Conservation (phyloP, 2,797 vertebrate species). For the Pseudochromis fuscus region DNA sequence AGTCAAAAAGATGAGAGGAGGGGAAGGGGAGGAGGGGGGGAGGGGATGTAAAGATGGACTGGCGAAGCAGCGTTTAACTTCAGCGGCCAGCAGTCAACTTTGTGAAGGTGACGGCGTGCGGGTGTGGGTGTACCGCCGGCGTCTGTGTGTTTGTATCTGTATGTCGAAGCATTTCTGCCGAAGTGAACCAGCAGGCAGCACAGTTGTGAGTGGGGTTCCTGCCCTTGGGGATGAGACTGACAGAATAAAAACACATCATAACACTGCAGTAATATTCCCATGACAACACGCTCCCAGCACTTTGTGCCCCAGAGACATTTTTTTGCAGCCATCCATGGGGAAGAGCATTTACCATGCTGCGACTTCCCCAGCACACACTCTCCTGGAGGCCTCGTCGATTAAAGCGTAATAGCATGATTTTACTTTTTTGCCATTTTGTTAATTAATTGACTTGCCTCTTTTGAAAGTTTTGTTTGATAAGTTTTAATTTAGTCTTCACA, state of each 20-base stretch:
- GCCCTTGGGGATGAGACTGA: conserved; percentile 75
- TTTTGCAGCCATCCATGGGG: conserved; percentile 54
- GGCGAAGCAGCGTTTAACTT: conserved; percentile 76
- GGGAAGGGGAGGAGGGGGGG: conserved; percentile 45
- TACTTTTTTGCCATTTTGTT: neutral
- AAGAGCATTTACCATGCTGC: conserved; percentile 59
- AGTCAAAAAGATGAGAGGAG: conserved; percentile 71
- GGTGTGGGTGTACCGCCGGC: conserved; percentile 13
- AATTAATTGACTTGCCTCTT: conserved; percentile 1
- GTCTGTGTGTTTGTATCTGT: conserved; percentile 33
- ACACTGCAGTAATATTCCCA: conserved; percentile 76
- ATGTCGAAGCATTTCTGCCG: conserved; percentile 62
- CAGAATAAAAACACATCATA: conserved; percentile 81
- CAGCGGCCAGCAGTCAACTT: conserved; percentile 65
- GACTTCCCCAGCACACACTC: conserved; percentile 54
- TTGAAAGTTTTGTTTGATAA: conserved; percentile 26
- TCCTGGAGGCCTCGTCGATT: conserved; percentile 52
- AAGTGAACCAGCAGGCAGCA: conserved; percentile 74
- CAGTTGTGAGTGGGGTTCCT: conserved; percentile 65
- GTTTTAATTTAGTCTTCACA: conserved; percentile 8
- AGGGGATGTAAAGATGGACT: conserved; percentile 55
- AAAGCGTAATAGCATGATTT: conserved; percentile 22
- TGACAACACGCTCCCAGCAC: conserved; percentile 73
- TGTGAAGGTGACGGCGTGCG: conserved; percentile 64
- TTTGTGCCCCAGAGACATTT: conserved; percentile 71